Evolutionary conservation across 2,888 invertebrate genomes (phyloP).

Genomic region (Sericinus montela): DNA sequence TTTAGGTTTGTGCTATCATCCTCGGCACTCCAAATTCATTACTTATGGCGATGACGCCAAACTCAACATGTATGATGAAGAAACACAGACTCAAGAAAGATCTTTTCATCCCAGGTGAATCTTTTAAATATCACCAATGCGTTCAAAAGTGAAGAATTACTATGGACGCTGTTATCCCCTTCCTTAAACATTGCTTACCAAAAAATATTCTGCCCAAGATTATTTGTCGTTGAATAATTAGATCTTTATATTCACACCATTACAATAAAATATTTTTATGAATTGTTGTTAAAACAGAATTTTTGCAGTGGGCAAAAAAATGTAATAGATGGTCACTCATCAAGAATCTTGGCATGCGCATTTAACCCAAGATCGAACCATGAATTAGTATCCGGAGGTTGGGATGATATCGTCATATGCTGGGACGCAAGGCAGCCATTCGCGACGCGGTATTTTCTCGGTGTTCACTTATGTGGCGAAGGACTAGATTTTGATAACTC

Average conservation of each 20-base stretch:
- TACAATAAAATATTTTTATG: too few species aligned
- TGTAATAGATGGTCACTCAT: slow-evolving; percentile 79
- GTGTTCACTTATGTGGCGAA: slow-evolving; percentile 83
- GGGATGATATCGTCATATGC: slow-evolving; percentile 83
- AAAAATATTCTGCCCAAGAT: too few species aligned
- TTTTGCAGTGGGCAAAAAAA: slow-evolving; percentile 38
- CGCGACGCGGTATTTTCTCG: slow-evolving; percentile 77
- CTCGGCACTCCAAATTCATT: slow-evolving; percentile 69
- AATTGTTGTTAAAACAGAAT: too few species aligned
- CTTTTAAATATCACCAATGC: too few species aligned
- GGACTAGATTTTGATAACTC: slow-evolving; percentile 81
- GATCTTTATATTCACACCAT: background rate
- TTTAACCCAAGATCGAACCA: slow-evolving; percentile 83
- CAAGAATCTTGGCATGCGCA: slow-evolving; percentile 81
- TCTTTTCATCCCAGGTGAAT: slow-evolving; percentile 78
- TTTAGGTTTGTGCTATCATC: slow-evolving; percentile 81
- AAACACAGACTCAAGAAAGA: slow-evolving; percentile 81
- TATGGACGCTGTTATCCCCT: too few species aligned
- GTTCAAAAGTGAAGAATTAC: too few species aligned
- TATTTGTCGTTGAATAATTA: background rate
- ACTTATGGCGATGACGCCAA: slow-evolving; percentile 83
- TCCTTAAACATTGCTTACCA: too few species aligned
- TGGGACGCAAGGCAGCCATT: slow-evolving; percentile 84
- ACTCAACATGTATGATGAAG: slow-evolving; percentile 83
- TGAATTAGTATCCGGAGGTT: slow-evolving; percentile 83